These are phyloP conservation scores for Osmoderma eremita DNA, from an alignment of 2,888 invertebrate species.

Conservation along the genomic window DNA sequence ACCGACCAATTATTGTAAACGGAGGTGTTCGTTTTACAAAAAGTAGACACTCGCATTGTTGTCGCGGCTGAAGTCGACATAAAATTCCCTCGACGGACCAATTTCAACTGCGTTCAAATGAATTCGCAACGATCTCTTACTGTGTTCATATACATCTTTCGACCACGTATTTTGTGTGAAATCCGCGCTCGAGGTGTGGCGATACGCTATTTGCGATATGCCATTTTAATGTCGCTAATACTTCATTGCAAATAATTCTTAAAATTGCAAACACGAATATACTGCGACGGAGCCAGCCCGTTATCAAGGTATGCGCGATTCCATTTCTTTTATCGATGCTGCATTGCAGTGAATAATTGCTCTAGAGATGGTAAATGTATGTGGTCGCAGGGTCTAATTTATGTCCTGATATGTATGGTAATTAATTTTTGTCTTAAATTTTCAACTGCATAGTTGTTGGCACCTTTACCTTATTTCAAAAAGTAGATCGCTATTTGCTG, in stretches of 20 bases:
- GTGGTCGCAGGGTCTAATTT: neutral
- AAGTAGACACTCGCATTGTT: neutral
- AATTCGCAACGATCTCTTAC: neutral
- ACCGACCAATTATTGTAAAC: neutral
- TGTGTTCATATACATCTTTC: neutral
- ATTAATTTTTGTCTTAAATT: too few species aligned
- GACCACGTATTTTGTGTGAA: slow-evolving; percentile 7
- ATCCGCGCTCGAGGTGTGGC: slow-evolving; percentile 28
- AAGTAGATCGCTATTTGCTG: neutral
- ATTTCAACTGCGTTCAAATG: neutral
- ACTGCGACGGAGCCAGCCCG: neutral
- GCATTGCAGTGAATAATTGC: slow-evolving; percentile 14
- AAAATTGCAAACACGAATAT: slow-evolving; percentile 30
- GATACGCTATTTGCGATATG: slow-evolving; percentile 25
- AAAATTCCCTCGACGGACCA: slow-evolving; percentile 5
- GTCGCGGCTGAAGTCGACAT: slow-evolving; percentile 1
- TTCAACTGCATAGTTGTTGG: neutral
- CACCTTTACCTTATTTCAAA: neutral
- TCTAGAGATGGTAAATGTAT: neutral
- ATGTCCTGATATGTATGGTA: too few species aligned
- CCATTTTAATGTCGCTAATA: slow-evolving; percentile 26
- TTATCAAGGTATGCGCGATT: slow-evolving; percentile 24
- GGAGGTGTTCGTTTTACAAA: slow-evolving; percentile 17
- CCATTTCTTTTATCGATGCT: slow-evolving; percentile 23
- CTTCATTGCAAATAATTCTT: slow-evolving; percentile 33